phyloP scores from a whole-genome alignment of 2,888 invertebrate species.

The Pocota personata region DNA sequence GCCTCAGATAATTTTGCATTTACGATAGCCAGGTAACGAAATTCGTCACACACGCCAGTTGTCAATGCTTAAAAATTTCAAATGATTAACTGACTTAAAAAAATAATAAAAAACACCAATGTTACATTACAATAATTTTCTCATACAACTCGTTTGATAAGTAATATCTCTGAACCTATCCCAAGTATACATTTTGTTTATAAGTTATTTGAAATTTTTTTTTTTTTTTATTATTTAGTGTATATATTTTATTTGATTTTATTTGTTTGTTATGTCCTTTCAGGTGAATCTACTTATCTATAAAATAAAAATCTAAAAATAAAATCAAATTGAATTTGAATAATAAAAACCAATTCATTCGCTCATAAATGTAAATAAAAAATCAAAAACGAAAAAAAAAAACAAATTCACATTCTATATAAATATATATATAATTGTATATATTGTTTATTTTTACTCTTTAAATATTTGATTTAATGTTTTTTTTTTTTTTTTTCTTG shows the following conservation, averaged over 20 bases:
- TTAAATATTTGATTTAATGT: slow-evolving; percentile 49
- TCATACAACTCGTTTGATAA: not conserved
- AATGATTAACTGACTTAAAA: too few relatives aligned
- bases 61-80: too few relatives aligned
- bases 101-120: too few relatives aligned
- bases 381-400: slow-evolving; percentile 10
- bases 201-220: not conserved
- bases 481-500: slow-evolving; percentile 31
- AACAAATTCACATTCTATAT: slow-evolving; percentile 55
- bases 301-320: slow-evolving; percentile 69
- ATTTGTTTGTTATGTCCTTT: slow-evolving; percentile 76
- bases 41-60: too few relatives aligned
- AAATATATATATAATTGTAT: slow-evolving; percentile 58
- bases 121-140: too few relatives aligned
- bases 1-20: too few relatives aligned
- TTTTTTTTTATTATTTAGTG: slow-evolving; percentile 43
- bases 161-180: slow-evolving; percentile 12
- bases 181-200: not conserved
- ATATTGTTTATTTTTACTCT: slow-evolving; percentile 53
- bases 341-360: slow-evolving; percentile 47
- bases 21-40: too few relatives aligned
- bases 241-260: slow-evolving; percentile 61
- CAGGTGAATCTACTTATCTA: slow-evolving; percentile 82
- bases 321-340: slow-evolving; percentile 51
- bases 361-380: slow-evolving; percentile 66